Evolutionary conservation across 2,797 vertebrate species (phyloP).

Genomic region (Triplophysa yarkandensis): DNA sequence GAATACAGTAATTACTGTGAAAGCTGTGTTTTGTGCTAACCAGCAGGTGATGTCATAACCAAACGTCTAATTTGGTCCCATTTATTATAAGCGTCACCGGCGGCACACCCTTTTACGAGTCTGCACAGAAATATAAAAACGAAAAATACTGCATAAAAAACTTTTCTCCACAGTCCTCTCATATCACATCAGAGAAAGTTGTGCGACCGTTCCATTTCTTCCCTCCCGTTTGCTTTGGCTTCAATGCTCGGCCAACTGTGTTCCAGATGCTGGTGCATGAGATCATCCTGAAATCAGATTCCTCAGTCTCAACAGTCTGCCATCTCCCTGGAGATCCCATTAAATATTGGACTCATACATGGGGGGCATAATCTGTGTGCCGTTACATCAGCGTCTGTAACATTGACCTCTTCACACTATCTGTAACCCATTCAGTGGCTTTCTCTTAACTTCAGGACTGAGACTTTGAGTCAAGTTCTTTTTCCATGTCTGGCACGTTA

Average conservation of each 20-base stretch:
- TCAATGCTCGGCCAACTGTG: slow-evolving; percentile 30
- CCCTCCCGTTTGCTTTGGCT: slow-evolving; percentile 50
- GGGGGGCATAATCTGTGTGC: slow-evolving; percentile 7
- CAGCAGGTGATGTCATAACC: slow-evolving; percentile 47
- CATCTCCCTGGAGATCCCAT: slow-evolving; percentile 45
- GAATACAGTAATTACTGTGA: slow-evolving; percentile 26
- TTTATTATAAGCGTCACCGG: slow-evolving; percentile 27
- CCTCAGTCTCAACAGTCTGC: slow-evolving; percentile 41
- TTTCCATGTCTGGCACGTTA: background rate
- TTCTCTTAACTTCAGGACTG: background rate
- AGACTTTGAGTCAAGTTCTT: background rate
- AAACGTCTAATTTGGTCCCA: slow-evolving; percentile 43
- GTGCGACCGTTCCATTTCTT: slow-evolving; percentile 15
- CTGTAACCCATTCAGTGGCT: slow-evolving; percentile 16
- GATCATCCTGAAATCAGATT: slow-evolving; percentile 49
- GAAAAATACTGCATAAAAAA: background rate
- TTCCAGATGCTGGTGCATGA: slow-evolving; percentile 50
- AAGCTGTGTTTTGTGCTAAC: slow-evolving; percentile 40
- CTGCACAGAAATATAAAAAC: background rate
- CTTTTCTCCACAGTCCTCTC: slow-evolving; percentile 20
- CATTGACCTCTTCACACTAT: slow-evolving; percentile 29
- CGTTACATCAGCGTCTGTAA: slow-evolving; percentile 40
- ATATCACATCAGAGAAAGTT: slow-evolving; percentile 6
- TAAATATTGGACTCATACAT: slow-evolving; percentile 36
- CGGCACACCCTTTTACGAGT: slow-evolving; percentile 39